Evolutionary conservation across 2,888 invertebrate genomes (phyloP).

Genomic region (Elysia crispata): DNA sequence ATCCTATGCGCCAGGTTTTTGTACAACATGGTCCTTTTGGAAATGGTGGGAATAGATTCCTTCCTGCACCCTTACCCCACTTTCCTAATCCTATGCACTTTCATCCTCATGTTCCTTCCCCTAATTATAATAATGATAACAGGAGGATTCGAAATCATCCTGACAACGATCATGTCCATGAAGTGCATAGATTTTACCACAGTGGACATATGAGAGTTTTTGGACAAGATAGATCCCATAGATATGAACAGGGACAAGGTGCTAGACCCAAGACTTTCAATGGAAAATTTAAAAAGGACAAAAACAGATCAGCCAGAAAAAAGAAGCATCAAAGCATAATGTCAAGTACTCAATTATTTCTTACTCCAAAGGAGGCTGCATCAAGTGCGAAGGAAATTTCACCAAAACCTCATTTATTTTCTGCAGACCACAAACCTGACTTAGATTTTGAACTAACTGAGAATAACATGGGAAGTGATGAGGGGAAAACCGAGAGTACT

Average conservation of each 20-base stretch:
- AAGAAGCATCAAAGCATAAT: too few species aligned
- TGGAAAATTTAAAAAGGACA: too few species aligned
- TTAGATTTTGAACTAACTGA: too few species aligned
- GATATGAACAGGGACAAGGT: slow-evolving; percentile 14
- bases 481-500: neutral
- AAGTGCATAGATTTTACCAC: slow-evolving; percentile 17
- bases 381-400: too few species aligned
- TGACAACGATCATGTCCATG: slow-evolving; percentile 34
- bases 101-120: slow-evolving; percentile 10
- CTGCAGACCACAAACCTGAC: too few species aligned
- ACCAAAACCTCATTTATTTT: too few species aligned
- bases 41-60: slow-evolving; percentile 24
- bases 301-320: too few species aligned
- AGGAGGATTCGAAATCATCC: slow-evolving; percentile 26
- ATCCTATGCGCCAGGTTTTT: slow-evolving; percentile 42
- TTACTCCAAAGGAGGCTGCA: too few species aligned
- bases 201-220: neutral
- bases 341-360: too few species aligned
- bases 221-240: slow-evolving; percentile 18
- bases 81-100: slow-evolving; percentile 20
- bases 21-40: slow-evolving; percentile 46
- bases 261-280: slow-evolving; percentile 25
- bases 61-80: slow-evolving; percentile 25
- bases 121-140: slow-evolving; percentile 25
- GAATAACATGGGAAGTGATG: too few species aligned